Percentiles rank a stretch among this genome's conserved stretches.
Evolutionary conservation across 2,797 vertebrate species (phyloP).

Genomic region (Dendrocincla fuliginosa): DNA sequence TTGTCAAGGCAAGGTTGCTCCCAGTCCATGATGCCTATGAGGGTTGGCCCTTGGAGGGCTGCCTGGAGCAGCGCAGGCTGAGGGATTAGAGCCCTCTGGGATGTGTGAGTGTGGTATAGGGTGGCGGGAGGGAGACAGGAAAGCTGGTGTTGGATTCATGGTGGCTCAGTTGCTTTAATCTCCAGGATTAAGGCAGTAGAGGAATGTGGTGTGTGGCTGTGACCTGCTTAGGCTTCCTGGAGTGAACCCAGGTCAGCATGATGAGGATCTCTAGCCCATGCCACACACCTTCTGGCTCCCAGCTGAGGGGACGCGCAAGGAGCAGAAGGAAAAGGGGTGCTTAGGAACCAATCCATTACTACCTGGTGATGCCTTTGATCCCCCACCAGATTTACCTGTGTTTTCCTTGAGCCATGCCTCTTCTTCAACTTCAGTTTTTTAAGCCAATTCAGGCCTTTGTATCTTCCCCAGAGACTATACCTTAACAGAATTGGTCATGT

Average conservation of each 20-base stretch:
- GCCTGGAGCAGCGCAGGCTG: not conserved
- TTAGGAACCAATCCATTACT: not conserved
- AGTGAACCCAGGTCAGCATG: conserved; percentile 55
- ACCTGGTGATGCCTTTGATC: not conserved
- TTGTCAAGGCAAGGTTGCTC: not conserved
- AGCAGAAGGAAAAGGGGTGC: not conserved
- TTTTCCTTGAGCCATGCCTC: not conserved
- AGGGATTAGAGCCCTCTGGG: not conserved
- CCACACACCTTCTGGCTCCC: not conserved
- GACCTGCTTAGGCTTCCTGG: conserved; percentile 40
- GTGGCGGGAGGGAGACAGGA: conserved; percentile 3
- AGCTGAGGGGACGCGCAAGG: not conserved
- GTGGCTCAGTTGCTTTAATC: conserved; percentile 60
- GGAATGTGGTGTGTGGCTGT: conserved; percentile 47
- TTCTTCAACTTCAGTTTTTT: not conserved
- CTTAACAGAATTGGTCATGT: not conserved
- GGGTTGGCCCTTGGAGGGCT: not conserved
- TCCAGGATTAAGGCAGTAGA: conserved; percentile 59
- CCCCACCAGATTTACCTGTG: not conserved
- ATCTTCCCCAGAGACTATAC: not conserved
- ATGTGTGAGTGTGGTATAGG: not conserved
- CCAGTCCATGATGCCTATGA: accelerated
- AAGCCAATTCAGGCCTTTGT: not conserved
- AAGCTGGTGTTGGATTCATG: conserved; percentile 48
- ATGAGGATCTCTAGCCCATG: not conserved